phyloP scores from a whole-genome alignment of 2,888 invertebrate species.

The Rhagonycha fulva region DNA sequence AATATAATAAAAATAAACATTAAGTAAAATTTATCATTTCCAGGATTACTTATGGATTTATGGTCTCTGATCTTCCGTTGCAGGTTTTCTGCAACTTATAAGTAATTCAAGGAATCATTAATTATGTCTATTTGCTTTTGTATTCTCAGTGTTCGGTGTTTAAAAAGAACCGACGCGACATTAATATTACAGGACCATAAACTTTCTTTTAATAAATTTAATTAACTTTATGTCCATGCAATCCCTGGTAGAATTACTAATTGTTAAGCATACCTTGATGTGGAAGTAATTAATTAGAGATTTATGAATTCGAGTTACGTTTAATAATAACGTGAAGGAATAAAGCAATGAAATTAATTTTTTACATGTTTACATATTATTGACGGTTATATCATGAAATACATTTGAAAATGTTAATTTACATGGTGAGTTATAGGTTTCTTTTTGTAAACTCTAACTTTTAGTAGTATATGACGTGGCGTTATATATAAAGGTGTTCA shows the following conservation, averaged over 20 bases:
- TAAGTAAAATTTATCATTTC: not conserved
- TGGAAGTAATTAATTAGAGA: not conserved
- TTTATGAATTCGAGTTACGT: not conserved
- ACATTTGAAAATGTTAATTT: not conserved
- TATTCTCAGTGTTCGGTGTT: not conserved
- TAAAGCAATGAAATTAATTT: not conserved
- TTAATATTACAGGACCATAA: not conserved
- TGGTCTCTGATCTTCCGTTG: not conserved
- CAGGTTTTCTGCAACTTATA: not conserved
- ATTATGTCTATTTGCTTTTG: not conserved
- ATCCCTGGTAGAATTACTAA: not conserved
- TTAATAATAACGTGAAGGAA: not conserved
- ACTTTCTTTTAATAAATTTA: not conserved
- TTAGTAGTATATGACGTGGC: not conserved
- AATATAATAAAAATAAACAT: not conserved
- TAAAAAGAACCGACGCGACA: not conserved
- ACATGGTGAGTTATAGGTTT: not conserved
- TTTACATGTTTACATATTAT: not conserved
- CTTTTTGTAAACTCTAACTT: not conserved
- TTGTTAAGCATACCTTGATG: not conserved
- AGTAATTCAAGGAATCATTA: not conserved
- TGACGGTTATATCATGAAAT: not conserved
- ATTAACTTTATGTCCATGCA: not conserved
- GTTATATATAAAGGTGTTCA: not conserved
- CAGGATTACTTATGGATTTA: not conserved